Evolutionary conservation across 1,140 invertebrate species (phyloP).

Genomic region (Diorhabda elongata): DNA sequence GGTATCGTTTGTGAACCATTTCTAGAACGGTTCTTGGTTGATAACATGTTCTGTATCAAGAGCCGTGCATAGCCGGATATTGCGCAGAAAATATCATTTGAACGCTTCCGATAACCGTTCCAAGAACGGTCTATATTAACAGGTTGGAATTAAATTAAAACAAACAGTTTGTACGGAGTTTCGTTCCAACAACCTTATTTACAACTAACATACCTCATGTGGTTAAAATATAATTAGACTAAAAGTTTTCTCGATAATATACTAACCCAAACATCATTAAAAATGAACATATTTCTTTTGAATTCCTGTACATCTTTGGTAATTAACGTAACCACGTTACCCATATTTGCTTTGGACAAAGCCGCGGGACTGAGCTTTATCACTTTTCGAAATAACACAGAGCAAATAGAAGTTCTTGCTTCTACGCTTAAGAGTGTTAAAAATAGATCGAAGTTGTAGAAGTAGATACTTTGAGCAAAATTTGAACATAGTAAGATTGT

Average conservation of each 20-base stretch:
- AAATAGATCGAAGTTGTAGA: slow-evolving; percentile 75
- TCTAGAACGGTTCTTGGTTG: no score
- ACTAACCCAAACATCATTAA: background rate
- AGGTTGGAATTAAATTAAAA: no score
- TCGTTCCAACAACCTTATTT: background rate
- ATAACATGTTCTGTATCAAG: background rate
- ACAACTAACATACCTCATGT: background rate
- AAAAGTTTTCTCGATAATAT: no score
- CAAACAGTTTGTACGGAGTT: no score
- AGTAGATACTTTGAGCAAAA: slow-evolving; percentile 48
- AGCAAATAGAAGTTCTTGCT: slow-evolving; percentile 71
- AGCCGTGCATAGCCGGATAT: background rate
- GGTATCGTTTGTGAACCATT: no score
- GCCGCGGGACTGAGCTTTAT: slow-evolving; percentile 65
- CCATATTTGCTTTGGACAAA: slow-evolving; percentile 71
- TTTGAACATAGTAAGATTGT: slow-evolving; percentile 53
- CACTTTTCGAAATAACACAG: slow-evolving; percentile 78
- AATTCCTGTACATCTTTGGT: background rate
- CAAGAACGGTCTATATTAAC: no score
- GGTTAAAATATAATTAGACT: background rate
- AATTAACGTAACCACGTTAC: slow-evolving; percentile 63
- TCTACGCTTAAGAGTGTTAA: slow-evolving; percentile 71
- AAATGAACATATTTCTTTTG: background rate
- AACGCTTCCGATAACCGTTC: no score
- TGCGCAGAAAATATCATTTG: no score